Conservation (phyloP, 2,113 vertebrate species). For the Podarcis muralis region DNA sequence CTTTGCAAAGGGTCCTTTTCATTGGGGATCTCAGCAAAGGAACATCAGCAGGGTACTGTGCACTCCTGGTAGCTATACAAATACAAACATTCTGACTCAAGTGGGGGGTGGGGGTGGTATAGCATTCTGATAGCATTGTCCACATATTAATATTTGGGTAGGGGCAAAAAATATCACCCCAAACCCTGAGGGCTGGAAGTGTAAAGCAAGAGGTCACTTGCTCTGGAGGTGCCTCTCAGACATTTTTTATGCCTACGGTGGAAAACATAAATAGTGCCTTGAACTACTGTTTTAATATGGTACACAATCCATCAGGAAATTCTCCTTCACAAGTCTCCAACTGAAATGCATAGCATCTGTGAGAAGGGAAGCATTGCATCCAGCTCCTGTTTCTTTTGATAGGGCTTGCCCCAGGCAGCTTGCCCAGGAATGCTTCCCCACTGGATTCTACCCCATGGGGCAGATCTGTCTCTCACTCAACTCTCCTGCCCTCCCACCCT, state of each 20-base stretch:
- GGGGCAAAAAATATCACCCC: neutral
- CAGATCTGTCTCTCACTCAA: neutral
- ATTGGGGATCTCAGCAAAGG: neutral
- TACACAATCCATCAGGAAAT: neutral
- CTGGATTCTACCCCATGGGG: neutral
- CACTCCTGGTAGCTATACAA: neutral
- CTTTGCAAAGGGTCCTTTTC: neutral
- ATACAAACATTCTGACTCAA: neutral
- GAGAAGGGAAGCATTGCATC: too few species aligned
- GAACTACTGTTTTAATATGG: neutral
- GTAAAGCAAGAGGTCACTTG: too few species aligned
- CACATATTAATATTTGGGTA: neutral
- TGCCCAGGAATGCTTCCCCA: neutral
- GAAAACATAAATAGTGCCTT: neutral
- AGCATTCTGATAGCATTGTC: too few species aligned
- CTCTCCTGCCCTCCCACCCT: neutral
- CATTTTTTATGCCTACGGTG: neutral
- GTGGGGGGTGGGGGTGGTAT: too few species aligned
- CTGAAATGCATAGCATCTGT: neutral
- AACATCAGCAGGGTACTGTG: neutral
- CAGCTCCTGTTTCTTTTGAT: neutral
- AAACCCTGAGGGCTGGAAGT: neutral
- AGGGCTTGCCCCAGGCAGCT: neutral
- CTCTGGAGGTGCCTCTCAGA: neutral
- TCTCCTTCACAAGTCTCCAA: neutral